These are phyloP conservation scores for Neotragus pygmaeus DNA, from an alignment of 2,113 vertebrate genomes.

Conservation along the genomic window DNA sequence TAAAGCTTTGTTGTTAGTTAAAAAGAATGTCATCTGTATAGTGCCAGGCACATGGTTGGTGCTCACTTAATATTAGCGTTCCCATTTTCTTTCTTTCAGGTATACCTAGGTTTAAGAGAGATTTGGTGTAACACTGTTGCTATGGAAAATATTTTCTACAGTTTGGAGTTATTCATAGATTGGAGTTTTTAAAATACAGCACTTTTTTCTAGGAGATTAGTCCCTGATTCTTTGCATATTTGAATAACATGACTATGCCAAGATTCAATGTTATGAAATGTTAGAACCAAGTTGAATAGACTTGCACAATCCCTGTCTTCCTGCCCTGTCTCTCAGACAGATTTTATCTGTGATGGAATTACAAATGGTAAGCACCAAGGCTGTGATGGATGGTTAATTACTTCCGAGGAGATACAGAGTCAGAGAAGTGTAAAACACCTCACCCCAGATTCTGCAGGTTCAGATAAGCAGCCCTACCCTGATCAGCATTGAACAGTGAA, in stretches of 20 bases:
- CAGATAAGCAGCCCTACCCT: not conserved
- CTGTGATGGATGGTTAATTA: slow-evolving; percentile 24
- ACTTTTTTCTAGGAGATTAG: not conserved
- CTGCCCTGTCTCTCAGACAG: not conserved
- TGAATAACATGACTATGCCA: not conserved
- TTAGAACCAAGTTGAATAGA: not conserved
- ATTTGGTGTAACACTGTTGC: not conserved
- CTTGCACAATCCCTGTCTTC: not conserved
- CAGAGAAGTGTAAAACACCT: not conserved
- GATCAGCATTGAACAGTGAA: not conserved
- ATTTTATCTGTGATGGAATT: slow-evolving; percentile 10
- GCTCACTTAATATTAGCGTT: not conserved
- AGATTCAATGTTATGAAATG: not conserved
- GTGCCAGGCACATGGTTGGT: not conserved
- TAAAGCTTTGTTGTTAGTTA: not conserved
- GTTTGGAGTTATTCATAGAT: not conserved
- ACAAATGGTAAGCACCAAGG: not conserved
- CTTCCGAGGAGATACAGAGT: slow-evolving; percentile 38
- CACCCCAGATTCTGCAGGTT: not conserved
- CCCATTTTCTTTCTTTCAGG: not conserved
- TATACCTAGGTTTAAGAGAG: not conserved
- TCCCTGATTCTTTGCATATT: not conserved
- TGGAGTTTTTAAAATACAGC: not conserved
- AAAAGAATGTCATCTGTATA: not conserved
- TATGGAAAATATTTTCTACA: not conserved